A percentile compares a stretch with the other conserved stretches of the same genome.
Conservation (phyloP, 2,888 invertebrate genomes). For the Drosophila meridionalis region DNA sequence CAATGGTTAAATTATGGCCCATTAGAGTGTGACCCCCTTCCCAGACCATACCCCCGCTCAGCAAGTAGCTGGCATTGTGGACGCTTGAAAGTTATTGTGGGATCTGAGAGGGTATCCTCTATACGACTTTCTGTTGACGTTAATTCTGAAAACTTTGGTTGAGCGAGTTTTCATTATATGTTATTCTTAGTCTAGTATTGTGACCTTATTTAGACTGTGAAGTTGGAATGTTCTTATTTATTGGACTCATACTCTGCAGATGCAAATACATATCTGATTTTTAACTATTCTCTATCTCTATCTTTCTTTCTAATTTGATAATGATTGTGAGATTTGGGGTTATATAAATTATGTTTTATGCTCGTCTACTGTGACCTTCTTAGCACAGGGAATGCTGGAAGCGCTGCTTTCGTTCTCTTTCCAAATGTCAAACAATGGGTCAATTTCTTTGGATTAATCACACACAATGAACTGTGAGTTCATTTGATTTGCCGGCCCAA, state of each 20-base stretch:
- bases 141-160: background rate
- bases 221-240: background rate
- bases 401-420: constrained; percentile 13
- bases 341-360: constrained; percentile 18
- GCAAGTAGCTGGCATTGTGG: constrained; percentile 39
- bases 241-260: background rate
- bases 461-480: constrained; percentile 36
- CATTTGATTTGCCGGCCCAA: constrained; percentile 34
- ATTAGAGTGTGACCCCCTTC: constrained; percentile 53
- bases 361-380: constrained; percentile 32
- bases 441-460: constrained; percentile 25
- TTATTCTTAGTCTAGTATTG: background rate
- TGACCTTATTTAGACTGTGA: constrained; percentile 16
- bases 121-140: constrained; percentile 8
- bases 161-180: constrained; percentile 3
- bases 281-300: background rate
- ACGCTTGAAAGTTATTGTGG: constrained; percentile 22
- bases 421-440: constrained; percentile 39
- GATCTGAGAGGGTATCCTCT: constrained; percentile 4
- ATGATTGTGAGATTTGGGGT: constrained; percentile 2
- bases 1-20: constrained; percentile 73
- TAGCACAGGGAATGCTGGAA: constrained; percentile 14
- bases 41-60: background rate
- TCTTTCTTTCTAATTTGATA: background rate
- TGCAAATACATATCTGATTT: background rate